Evolutionary conservation across 1,140 invertebrate species (phyloP).

Genomic region (Probaryconus sp.): DNA sequence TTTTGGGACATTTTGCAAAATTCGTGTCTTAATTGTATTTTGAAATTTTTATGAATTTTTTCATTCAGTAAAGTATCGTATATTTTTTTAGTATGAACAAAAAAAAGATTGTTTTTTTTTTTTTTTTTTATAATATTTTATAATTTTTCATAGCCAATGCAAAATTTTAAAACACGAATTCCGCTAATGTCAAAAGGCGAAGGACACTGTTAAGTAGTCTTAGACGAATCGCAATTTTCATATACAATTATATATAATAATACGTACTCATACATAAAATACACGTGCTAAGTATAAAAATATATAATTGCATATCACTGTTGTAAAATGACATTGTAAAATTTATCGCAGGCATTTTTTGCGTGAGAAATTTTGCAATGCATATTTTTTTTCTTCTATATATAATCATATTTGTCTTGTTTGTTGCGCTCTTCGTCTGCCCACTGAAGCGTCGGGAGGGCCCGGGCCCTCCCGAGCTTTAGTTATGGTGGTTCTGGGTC

Average conservation of each 20-base stretch:
- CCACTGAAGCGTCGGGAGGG: constrained; percentile 39
- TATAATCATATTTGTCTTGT: constrained; percentile 31
- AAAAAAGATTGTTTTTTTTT: no score
- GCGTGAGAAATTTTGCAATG: no score
- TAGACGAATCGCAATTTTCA: constrained; percentile 42
- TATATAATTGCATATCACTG: constrained; percentile 57
- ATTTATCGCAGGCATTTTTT: no score
- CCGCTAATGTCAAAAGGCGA: constrained; percentile 1
- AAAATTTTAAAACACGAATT: no score
- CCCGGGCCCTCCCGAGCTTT: constrained; percentile 39
- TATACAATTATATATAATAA: constrained; percentile 55
- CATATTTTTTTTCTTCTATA: constrained; percentile 21
- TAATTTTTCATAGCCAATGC: background rate
- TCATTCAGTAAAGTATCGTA: no score
- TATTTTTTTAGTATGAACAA: no score
- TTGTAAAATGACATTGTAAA: constrained; percentile 15
- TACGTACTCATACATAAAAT: constrained; percentile 43
- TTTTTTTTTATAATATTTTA: no score
- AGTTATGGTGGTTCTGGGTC: constrained; percentile 73
- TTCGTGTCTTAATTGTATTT: no score
- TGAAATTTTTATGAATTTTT: no score
- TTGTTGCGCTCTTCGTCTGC: constrained; percentile 41
- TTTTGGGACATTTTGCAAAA: no score
- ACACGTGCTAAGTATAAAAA: constrained; percentile 46
- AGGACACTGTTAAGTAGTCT: constrained; percentile 1